phyloP scores from a whole-genome alignment of 2,797 vertebrate genomes.

The Cetoscarus ocellatus region DNA sequence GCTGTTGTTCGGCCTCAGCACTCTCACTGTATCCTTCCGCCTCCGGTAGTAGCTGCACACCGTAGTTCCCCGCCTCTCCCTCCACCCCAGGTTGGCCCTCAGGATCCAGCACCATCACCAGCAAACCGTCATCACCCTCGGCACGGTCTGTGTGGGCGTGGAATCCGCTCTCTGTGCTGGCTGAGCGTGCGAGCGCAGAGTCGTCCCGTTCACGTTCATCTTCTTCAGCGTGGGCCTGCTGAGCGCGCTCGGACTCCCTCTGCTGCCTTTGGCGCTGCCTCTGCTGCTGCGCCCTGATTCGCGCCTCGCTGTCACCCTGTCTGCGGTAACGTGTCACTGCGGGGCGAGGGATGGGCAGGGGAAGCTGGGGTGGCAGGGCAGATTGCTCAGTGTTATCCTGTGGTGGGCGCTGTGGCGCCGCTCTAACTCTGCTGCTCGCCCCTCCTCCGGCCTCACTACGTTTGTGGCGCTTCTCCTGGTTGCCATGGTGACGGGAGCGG shows the following conservation, averaged over 20 bases:
- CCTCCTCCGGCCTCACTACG: constrained; percentile 64
- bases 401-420: constrained; percentile 36
- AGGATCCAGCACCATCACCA: constrained; percentile 80
- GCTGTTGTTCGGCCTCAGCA: constrained; percentile 90
- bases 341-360: constrained; percentile 76
- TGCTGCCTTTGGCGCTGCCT: constrained; percentile 77
- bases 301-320: constrained; percentile 82
- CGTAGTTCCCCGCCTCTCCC: constrained; percentile 42
- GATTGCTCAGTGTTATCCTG: constrained; percentile 67
- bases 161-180: constrained; percentile 96
- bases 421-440: constrained; percentile 29
- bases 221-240: constrained; percentile 70
- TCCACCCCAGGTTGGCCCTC: constrained; percentile 84
- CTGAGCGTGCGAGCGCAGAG: constrained; percentile 89
- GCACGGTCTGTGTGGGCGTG: constrained; percentile 95
- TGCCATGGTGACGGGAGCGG: constrained; percentile 41
- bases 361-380: constrained; percentile 40
- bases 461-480: constrained; percentile 71
- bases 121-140: constrained; percentile 91
- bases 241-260: constrained; percentile 76
- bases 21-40: constrained; percentile 92
- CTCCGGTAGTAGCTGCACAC: constrained; percentile 81
- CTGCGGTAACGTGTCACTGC: constrained; percentile 81
- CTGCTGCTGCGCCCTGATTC: constrained; percentile 77
- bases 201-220: constrained; percentile 85